A percentile compares a stretch with the other conserved stretches of the same genome.
Evolutionary conservation across 2,888 invertebrate species (phyloP).

Genomic region (Caenorhabditis uteleia): DNA sequence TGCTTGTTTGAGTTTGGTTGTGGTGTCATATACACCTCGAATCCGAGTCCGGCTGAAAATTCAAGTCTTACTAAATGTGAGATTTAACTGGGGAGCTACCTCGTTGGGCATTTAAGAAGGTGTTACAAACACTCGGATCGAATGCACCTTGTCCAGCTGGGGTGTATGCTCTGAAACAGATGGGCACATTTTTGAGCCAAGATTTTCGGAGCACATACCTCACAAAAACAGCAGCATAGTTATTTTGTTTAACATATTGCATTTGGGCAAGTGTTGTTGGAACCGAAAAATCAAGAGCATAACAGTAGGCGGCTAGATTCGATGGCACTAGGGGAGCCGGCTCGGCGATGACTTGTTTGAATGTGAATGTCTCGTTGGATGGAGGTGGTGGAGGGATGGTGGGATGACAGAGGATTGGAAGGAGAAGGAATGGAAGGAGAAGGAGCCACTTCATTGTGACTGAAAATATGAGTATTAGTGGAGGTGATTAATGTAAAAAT

Average conservation of each 20-base stretch:
- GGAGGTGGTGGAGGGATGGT: no score
- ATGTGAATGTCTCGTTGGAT: no score
- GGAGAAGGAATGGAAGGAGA: no score
- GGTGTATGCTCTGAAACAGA: constrained; percentile 46
- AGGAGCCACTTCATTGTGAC: no score
- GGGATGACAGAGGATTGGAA: no score
- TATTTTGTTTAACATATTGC: constrained; percentile 24
- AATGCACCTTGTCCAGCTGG: constrained; percentile 44
- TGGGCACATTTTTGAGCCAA: no score
- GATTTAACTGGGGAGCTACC: no score
- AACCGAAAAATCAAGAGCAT: constrained; percentile 37
- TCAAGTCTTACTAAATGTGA: no score
- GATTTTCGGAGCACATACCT: no score
- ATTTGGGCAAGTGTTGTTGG: constrained; percentile 15
- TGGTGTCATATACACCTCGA: constrained; percentile 55
- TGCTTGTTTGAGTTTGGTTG: constrained; percentile 44
- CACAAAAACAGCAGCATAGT: constrained; percentile 33
- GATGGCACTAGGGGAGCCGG: constrained; percentile 31
- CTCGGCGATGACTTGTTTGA: constrained; percentile 18
- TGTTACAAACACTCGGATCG: constrained; percentile 38
- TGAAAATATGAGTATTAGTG: no score
- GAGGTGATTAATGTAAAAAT: no score
- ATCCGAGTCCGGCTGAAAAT: constrained; percentile 48
- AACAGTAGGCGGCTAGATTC: constrained; percentile 29
- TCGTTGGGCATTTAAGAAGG: constrained; percentile 47